These are phyloP conservation scores for Zaprionus vittiger DNA, from an alignment of 1,140 invertebrate genomes.

Conservation along the genomic window DNA sequence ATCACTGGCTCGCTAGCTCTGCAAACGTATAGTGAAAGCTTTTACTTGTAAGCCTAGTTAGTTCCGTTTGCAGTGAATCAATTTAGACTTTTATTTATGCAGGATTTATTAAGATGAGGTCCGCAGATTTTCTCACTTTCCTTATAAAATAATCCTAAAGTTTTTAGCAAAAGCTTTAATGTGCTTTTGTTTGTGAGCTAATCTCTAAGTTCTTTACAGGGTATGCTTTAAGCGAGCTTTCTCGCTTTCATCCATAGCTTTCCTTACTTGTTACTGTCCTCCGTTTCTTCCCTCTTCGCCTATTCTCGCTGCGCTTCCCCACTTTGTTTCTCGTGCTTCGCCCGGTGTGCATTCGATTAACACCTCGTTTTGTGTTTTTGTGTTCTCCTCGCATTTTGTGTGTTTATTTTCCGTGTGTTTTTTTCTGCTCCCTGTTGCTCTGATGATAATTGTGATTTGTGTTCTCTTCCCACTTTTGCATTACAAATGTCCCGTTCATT, in stretches of 20 bases:
- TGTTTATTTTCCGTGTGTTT: constrained; percentile 10
- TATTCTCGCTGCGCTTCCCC: neutral
- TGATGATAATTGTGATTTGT: constrained; percentile 32
- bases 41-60: neutral
- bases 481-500: constrained; percentile 61
- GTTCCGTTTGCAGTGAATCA: too few relatives aligned
- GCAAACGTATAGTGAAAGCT: neutral
- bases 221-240: neutral
- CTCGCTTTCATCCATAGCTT: neutral
- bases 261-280: constrained; percentile 1
- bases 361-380: constrained; percentile 55
- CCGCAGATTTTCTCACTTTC: too few relatives aligned
- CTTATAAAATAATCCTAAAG: too few relatives aligned
- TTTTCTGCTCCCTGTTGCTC: constrained; percentile 9
- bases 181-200: neutral
- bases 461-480: constrained; percentile 50
- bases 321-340: constrained; percentile 37
- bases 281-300: neutral
- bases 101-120: neutral
- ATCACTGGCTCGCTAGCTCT: neutral
- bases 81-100: neutral
- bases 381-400: neutral
- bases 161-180: neutral
- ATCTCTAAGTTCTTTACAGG: neutral
- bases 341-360: constrained; percentile 69